A percentile compares a stretch with the other conserved stretches of the same genome.
These are phyloP conservation scores for Sinelater perroti DNA, from an alignment of 2,888 invertebrate genomes.

Conservation along the genomic window DNA sequence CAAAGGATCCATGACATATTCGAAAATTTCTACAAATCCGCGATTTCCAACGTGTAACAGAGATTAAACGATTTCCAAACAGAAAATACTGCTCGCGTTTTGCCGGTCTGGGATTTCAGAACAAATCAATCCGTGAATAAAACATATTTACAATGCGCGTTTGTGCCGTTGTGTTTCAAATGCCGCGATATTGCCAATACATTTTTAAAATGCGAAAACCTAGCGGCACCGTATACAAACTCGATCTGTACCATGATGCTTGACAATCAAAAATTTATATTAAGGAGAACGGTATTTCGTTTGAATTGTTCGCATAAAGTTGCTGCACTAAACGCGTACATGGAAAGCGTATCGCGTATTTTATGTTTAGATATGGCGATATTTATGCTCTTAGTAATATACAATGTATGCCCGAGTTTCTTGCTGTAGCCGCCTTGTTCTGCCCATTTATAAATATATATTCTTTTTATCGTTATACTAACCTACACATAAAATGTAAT, in stretches of 20 bases:
- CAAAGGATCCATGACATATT: slow-evolving; percentile 2
- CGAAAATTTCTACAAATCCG: slow-evolving; percentile 13
- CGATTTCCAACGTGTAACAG: slow-evolving; percentile 14
- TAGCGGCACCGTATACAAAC: slow-evolving; percentile 16
- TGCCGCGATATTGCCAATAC: slow-evolving; percentile 25
- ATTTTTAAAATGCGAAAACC: slow-evolving; percentile 34
- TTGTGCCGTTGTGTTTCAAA: slow-evolving; percentile 25
- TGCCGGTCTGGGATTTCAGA: slow-evolving; percentile 14
- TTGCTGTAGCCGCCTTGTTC: slow-evolving; percentile 2
- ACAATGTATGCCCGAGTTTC: slow-evolving; percentile 9
- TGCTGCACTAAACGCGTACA: slow-evolving; percentile 21
- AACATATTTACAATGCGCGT: slow-evolving; percentile 30
- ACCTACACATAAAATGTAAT: no score
- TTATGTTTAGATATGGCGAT: slow-evolving; percentile 23
- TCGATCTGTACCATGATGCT: slow-evolving; percentile 26
- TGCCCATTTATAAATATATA: slow-evolving; percentile 2
- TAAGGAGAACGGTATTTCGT: slow-evolving; percentile 27
- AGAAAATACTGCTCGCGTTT: slow-evolving; percentile 9
- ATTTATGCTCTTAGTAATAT: slow-evolving; percentile 21
- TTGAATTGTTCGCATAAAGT: slow-evolving; percentile 31
- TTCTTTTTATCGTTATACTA: no score
- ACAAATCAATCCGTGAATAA: slow-evolving; percentile 33
- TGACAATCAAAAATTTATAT: slow-evolving; percentile 35
- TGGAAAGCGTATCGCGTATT: slow-evolving; percentile 21
- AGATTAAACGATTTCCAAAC: slow-evolving; percentile 28